Base-by-base conservation (phyloP, 2,888 invertebrate species). In the Callinectes sapidus region DNA sequence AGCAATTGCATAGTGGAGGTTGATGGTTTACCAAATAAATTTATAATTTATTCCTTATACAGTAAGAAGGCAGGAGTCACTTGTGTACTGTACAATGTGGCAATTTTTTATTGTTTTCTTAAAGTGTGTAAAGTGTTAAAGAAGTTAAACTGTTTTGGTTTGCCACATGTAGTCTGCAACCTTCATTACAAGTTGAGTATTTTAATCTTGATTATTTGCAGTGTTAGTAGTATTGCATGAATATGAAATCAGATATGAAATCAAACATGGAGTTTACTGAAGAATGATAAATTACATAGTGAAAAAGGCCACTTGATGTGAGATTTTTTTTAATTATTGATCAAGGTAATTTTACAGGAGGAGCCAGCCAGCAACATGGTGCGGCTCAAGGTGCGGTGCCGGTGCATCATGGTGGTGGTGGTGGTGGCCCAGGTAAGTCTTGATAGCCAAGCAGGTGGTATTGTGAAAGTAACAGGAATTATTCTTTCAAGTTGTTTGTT, bases 361-460 rank as follows among this genome's bases (percentile, higher is more conserved):
- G 55, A 87, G 87, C 42, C 85, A 87, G 87, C 42, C 85, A 42
- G 90, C 87, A 90, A 55, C 23, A 92, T 92, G 92, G 92, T 92
- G 90, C 92, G 92, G 77, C 92, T 92, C 39, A 90, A 90, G 81
- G 85, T 92, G 32, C 61, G 92, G 77, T 92, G 90, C 81, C 90
- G 92, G 14, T 92, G 90, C 42, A 55, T 92, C 66, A 16, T 90
- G 35, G 61, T 92, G 71, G 90, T 90, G 32, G 35, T 92, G 48
- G 54, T 92, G 28, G 66, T 90, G 42, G 86, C 89, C 35, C 92
- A 92, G 90, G 92, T 92, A 86, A 90, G 92, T 66, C 18, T 28
- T 86, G 39, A 18, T 14, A 39, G 42, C 16, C 2, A 28, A 14
- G 28, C 88, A 55, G 0, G 13, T 8, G 28, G 55, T 16, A 48